phyloP scores from a whole-genome alignment of 2,113 vertebrate genomes.

The Cynopterus brachyotis region DNA sequence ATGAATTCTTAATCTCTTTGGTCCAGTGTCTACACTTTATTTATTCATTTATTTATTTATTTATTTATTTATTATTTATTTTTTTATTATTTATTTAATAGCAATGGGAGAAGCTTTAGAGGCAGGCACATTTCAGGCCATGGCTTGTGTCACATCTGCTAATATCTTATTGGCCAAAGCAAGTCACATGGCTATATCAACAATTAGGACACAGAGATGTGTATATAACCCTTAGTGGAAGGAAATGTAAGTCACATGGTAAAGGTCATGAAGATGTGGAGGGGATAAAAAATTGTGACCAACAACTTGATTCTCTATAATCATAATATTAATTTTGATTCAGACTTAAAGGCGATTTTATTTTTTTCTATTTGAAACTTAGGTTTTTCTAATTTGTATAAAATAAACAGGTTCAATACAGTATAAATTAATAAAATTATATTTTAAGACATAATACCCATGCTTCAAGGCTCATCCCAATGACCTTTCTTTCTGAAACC shows the following conservation, averaged over 20 bases:
- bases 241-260: not conserved
- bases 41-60: too few species aligned
- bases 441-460: not conserved
- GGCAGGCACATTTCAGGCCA: not conserved
- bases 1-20: not conserved
- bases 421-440: not conserved
- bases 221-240: not conserved
- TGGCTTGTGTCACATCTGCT: not conserved
- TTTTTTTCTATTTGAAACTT: not conserved
- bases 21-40: not conserved
- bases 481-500: not conserved
- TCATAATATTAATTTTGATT: not conserved
- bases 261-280: not conserved
- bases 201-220: not conserved
- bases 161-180: not conserved
- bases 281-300: not conserved
- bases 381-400: not conserved
- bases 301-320: not conserved
- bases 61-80: too few species aligned
- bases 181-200: not conserved
- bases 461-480: not conserved
- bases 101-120: not conserved
- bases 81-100: not conserved
- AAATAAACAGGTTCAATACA: not conserved
- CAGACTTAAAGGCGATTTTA: not conserved